Evolutionary conservation across 2,113 vertebrate species (phyloP).

Genomic region (Carassius carassius): DNA sequence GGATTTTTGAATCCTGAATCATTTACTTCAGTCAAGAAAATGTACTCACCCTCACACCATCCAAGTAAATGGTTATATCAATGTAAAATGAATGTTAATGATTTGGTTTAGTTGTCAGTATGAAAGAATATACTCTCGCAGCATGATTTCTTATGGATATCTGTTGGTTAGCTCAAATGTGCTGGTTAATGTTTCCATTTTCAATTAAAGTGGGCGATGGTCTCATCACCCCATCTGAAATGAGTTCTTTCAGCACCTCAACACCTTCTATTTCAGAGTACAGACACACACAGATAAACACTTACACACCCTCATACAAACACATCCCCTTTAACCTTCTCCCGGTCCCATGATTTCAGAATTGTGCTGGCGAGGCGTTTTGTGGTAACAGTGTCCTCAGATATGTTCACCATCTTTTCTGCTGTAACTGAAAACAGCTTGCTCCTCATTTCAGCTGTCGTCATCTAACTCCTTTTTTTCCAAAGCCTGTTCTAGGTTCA

Average conservation of each 20-base stretch:
- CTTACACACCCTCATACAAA: conserved; percentile 6
- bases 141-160: not conserved
- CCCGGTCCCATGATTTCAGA: not conserved
- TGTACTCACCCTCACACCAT: too few relatives aligned
- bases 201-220: not conserved
- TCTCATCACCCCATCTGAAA: conserved; percentile 14
- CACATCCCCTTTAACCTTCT: conserved; percentile 13
- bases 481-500: not conserved
- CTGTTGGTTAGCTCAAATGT: not conserved
- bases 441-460: not conserved
- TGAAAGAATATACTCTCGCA: not conserved
- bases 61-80: not conserved
- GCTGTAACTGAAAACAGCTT: not conserved
- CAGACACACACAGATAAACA: not conserved
- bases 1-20: too few relatives aligned
- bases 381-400: conserved; percentile 27
- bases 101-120: not conserved
- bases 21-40: too few relatives aligned
- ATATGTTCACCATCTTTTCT: conserved; percentile 19
- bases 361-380: conserved; percentile 28
- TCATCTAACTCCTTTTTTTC: not conserved
- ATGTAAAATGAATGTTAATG: not conserved
- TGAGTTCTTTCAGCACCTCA: conserved; percentile 11
- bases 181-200: conserved; percentile 1
- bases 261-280: conserved; percentile 36